Conservation (phyloP, 2,113 vertebrate species). For the Oophaga pumilio region DNA sequence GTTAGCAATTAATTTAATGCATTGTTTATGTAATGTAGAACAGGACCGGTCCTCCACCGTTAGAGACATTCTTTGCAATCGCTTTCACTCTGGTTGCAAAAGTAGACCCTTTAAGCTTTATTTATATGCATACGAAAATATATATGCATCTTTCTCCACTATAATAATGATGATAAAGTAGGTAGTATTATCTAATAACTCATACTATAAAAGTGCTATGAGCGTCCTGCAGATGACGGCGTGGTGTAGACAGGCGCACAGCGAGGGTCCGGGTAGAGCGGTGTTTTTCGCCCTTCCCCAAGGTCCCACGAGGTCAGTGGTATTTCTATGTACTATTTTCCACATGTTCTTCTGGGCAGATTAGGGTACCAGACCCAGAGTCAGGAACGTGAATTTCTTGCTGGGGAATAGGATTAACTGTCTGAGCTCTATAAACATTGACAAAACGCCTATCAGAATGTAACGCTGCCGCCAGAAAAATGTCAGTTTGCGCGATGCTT, state of each 20-base stretch:
- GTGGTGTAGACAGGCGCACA: not conserved
- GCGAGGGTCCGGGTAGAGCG: constrained; percentile 1
- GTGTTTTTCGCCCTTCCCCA: not conserved
- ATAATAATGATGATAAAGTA: not conserved
- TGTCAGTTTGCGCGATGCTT: constrained; percentile 23
- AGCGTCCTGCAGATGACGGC: not conserved
- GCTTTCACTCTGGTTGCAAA: no score
- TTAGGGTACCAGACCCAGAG: constrained; percentile 48
- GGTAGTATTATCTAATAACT: not conserved
- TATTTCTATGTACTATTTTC: constrained; percentile 37
- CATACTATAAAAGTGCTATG: not conserved
- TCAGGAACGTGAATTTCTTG: constrained; percentile 53
- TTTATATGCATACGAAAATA: no score
- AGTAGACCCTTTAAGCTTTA: no score
- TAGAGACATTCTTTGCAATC: no score
- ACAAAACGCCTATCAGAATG: constrained; percentile 54
- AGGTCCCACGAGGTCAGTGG: constrained; percentile 49
- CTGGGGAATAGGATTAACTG: constrained; percentile 49
- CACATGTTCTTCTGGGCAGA: constrained; percentile 54
- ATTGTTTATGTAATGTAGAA: no score
- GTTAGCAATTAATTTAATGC: no score
- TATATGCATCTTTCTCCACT: not conserved
- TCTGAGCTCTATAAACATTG: constrained; percentile 56
- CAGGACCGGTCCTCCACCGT: no score
- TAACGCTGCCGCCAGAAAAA: constrained; percentile 30